phyloP scores from a whole-genome alignment of 2,113 vertebrate species.

The Campylorhamphus procurvoides region DNA sequence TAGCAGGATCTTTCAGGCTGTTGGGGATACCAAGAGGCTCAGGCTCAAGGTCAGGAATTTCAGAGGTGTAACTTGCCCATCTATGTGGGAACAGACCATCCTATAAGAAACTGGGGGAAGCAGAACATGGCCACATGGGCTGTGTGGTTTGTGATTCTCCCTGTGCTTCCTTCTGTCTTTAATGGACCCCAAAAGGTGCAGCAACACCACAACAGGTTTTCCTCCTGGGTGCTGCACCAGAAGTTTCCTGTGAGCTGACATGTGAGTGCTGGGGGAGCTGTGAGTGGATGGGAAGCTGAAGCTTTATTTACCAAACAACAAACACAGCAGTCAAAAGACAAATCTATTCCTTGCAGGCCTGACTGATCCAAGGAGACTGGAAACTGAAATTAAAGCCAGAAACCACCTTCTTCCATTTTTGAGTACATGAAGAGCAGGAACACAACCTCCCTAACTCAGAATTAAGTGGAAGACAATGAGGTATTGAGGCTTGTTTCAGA shows the following conservation, averaged over 20 bases:
- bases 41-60: not conserved
- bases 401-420: not conserved
- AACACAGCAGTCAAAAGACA: not conserved
- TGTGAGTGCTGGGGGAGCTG: not conserved
- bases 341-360: not conserved
- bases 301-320: not conserved
- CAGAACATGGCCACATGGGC: not conserved
- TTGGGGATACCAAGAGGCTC: not conserved
- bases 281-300: not conserved
- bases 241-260: not conserved
- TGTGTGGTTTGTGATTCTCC: not conserved
- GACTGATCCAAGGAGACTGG: too few relatives aligned
- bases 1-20: not conserved
- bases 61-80: not conserved
- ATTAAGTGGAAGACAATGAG: not conserved
- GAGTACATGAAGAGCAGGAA: not conserved
- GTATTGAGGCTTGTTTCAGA: not conserved
- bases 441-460: not conserved
- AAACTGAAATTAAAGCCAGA: not conserved
- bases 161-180: not conserved
- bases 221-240: not conserved
- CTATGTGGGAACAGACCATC: not conserved
- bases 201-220: not conserved
- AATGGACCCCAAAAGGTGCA: not conserved
- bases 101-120: not conserved